Evolutionary conservation across 2,797 vertebrate genomes (phyloP).

Genomic region (Sternotherus odoratus): DNA sequence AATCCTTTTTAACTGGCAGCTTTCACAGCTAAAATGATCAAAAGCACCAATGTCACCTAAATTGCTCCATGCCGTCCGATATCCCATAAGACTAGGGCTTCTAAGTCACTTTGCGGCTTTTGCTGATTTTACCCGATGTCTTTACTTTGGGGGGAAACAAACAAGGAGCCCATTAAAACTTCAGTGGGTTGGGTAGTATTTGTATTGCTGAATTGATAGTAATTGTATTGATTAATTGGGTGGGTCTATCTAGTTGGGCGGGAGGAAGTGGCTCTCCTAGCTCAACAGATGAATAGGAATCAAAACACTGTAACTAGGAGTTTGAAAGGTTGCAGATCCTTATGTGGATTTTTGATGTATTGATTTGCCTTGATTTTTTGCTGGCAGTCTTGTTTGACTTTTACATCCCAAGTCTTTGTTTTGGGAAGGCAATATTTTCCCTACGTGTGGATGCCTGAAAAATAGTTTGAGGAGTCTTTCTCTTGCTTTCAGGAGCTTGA

Average conservation of each 20-base stretch:
- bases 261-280: background rate
- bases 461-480: background rate
- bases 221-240: background rate
- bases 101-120: background rate
- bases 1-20: background rate
- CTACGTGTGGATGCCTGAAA: background rate
- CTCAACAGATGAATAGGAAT: background rate
- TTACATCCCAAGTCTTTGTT: background rate
- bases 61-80: background rate
- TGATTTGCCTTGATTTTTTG: background rate
- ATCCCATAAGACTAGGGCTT: background rate
- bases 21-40: background rate
- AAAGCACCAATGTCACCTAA: rapidly evolving
- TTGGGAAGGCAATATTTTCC: background rate
- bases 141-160: background rate
- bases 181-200: background rate
- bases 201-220: background rate
- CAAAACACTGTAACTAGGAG: background rate
- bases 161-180: background rate
- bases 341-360: too few species aligned
- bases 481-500: background rate
- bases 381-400: background rate
- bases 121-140: background rate
- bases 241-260: background rate
- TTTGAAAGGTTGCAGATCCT: background rate